Conservation (phyloP, 1,140 invertebrate genomes). For the Apocrypta bakeri region DNA sequence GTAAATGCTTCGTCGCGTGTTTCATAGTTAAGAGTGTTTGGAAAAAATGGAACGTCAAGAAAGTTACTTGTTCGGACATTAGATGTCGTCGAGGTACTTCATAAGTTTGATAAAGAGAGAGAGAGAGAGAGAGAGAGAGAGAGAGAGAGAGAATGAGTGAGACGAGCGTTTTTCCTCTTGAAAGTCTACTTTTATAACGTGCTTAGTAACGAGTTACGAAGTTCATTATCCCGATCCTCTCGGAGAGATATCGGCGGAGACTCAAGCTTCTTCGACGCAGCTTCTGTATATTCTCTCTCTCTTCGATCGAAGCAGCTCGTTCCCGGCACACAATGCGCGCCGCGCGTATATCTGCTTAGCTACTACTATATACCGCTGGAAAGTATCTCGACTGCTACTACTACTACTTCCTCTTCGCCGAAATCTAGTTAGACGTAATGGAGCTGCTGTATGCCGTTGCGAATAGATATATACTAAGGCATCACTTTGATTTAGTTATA, state of each 20-base stretch:
- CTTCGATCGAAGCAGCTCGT: background rate
- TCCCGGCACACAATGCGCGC: background rate
- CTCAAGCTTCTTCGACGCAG: background rate
- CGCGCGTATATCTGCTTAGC: background rate
- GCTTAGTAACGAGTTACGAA: background rate
- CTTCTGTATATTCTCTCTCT: background rate
- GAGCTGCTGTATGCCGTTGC: background rate
- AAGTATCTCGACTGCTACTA: background rate
- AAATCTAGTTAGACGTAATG: slow-evolving; percentile 1
- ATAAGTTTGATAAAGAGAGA: background rate
- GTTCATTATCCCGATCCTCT: background rate
- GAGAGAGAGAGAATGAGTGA: too few relatives aligned
- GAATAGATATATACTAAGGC: background rate
- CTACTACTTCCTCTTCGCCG: background rate
- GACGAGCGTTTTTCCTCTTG: background rate
- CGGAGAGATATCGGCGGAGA: background rate
- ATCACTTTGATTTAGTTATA: slow-evolving; percentile 5
- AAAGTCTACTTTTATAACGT: background rate
- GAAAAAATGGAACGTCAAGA: too few relatives aligned
- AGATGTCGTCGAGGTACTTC: background rate
- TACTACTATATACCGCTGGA: background rate
- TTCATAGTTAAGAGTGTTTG: too few relatives aligned
- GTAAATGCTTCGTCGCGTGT: too few relatives aligned
- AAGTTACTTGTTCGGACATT: too few relatives aligned
- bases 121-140: background rate